These are phyloP conservation scores for Porites divaricata DNA, from an alignment of 92 coral and sea anemone genomes.

Conservation along the genomic window DNA sequence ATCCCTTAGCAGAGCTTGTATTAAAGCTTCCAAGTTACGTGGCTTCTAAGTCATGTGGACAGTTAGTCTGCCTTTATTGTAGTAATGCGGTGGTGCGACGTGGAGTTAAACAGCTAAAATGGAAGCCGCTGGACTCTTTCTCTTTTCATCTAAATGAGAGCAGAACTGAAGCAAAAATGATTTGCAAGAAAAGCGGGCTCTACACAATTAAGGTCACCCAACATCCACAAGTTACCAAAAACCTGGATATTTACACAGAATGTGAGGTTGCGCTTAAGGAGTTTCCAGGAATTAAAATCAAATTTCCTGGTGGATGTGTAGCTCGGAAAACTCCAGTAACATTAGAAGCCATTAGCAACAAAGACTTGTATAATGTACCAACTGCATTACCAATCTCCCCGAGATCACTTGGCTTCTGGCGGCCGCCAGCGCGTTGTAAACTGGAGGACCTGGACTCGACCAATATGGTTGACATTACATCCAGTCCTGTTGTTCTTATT, in stretches of 20 bases:
- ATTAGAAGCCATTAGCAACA: conserved; percentile 68
- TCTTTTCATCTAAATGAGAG: conserved; percentile 61
- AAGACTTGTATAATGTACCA: conserved; percentile 75
- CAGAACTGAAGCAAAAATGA: conserved; percentile 74
- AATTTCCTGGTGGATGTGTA: conserved; percentile 56
- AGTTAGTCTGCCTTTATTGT: conserved; percentile 84
- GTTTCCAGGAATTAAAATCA: conserved; percentile 60
- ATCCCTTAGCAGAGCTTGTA: conserved; percentile 70
- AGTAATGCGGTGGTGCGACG: conserved; percentile 44
- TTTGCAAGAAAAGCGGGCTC: conserved; percentile 71
- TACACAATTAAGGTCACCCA: conserved; percentile 81
- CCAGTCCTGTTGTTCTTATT: conserved; percentile 84
- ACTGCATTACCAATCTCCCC: conserved; percentile 58
- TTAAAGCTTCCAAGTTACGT: conserved; percentile 78
- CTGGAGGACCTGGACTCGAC: conserved; percentile 9
- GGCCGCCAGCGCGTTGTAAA: neutral
- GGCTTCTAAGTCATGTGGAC: conserved; percentile 68
- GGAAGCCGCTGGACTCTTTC: conserved; percentile 79
- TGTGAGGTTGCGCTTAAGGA: conserved; percentile 45
- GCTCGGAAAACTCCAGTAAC: conserved; percentile 61
- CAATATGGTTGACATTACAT: conserved; percentile 73
- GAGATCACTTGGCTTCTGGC: conserved; percentile 5
- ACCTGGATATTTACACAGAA: conserved; percentile 46
- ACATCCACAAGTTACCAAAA: conserved; percentile 69
- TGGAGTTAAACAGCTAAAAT: conserved; percentile 56